These are phyloP conservation scores for Crematogaster levior DNA, from an alignment of 2,888 invertebrate species.

Conservation along the genomic window DNA sequence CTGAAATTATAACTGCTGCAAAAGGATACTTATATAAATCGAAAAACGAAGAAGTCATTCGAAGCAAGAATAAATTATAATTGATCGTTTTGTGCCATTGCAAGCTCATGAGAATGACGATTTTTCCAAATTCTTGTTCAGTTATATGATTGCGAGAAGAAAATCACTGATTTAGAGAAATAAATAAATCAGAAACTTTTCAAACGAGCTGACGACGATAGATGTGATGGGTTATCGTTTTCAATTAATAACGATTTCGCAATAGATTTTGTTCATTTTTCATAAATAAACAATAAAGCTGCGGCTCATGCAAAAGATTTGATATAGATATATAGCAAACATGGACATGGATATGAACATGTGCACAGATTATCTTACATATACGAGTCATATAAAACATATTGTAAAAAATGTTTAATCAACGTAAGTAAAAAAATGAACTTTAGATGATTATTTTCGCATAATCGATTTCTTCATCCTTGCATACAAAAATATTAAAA, in stretches of 20 bases:
- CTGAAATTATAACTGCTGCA: not conserved
- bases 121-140: constrained; percentile 5
- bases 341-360: constrained; percentile 20
- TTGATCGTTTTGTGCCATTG: constrained; percentile 64
- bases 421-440: not conserved
- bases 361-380: constrained; percentile 15
- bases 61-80: constrained; percentile 10
- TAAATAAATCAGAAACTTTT: not conserved
- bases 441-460: constrained; percentile 5
- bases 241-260: constrained; percentile 76
- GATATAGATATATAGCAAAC: not conserved
- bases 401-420: constrained; percentile 26
- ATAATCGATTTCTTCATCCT: not conserved
- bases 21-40: not conserved
- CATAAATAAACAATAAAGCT: constrained; percentile 35
- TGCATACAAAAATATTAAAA: constrained; percentile 3
- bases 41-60: constrained; percentile 7
- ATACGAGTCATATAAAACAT: not conserved
- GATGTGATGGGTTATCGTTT: not conserved
- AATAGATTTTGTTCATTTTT: constrained; percentile 70
- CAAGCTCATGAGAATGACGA: constrained; percentile 17
- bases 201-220: not conserved
- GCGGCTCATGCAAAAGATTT: constrained; percentile 39
- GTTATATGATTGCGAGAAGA: not conserved
- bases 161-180: not conserved